Conservation (phyloP, 2,888 invertebrate species). For the Actias luna region DNA sequence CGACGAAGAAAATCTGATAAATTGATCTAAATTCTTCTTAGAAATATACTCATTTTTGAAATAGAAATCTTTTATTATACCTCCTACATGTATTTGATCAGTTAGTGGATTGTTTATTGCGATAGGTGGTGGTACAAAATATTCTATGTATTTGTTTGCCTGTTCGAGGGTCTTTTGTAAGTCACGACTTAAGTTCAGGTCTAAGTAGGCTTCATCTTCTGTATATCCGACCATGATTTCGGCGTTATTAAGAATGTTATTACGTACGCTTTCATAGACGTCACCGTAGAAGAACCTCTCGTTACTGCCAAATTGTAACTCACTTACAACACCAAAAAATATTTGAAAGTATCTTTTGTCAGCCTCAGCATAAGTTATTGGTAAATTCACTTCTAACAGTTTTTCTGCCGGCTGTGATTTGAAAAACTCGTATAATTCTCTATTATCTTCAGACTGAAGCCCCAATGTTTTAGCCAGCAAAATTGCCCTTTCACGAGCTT, state of each 20-base stretch:
- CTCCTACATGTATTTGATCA: slow-evolving; percentile 38
- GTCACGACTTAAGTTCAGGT: slow-evolving; percentile 20
- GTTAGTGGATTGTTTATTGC: slow-evolving; percentile 24
- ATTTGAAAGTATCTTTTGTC: slow-evolving; percentile 18
- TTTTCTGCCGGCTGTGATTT: slow-evolving; percentile 29
- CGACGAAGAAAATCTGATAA: slow-evolving; percentile 32
- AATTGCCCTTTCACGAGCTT: slow-evolving; percentile 69
- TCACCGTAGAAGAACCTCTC: slow-evolving; percentile 41
- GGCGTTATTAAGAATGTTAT: slow-evolving; percentile 65
- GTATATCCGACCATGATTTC: slow-evolving; percentile 86
- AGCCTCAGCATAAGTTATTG: slow-evolving; percentile 26
- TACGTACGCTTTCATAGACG: slow-evolving; percentile 49
- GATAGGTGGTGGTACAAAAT: slow-evolving; percentile 34
- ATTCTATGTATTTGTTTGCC: slow-evolving; percentile 32
- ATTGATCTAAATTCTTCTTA: slow-evolving; percentile 28
- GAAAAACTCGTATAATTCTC: slow-evolving; percentile 35
- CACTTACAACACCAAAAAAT: slow-evolving; percentile 34
- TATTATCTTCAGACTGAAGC: slow-evolving; percentile 31
- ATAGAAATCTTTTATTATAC: slow-evolving; percentile 36
- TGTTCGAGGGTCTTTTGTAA: slow-evolving; percentile 26
- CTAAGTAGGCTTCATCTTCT: slow-evolving; percentile 82
- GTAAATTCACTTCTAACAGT: slow-evolving; percentile 24
- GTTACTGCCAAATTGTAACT: slow-evolving; percentile 35
- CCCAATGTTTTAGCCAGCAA: slow-evolving; percentile 36
- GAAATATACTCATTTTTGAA: slow-evolving; percentile 29